A percentile compares a stretch with the other conserved stretches of the same genome.
Evolutionary conservation across 2,888 invertebrate species (phyloP).

Genomic region (Dynastes hyllus): DNA sequence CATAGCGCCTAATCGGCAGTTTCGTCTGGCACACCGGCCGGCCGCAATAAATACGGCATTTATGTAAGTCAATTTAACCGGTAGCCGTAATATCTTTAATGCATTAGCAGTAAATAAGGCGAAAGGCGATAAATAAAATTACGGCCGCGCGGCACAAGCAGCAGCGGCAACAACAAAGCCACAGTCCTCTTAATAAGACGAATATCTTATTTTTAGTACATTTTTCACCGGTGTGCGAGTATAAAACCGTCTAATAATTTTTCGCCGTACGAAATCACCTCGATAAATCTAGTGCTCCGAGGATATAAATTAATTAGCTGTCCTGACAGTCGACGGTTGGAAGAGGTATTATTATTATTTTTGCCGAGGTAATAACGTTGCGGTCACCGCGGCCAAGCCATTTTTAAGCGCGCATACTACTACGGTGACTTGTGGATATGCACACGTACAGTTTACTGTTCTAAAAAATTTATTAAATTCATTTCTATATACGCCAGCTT

Average conservation of each 20-base stretch:
- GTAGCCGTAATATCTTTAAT: conserved; percentile 50
- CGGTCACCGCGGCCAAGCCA: conserved; percentile 15
- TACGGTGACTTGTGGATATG: not conserved
- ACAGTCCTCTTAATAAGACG: no score
- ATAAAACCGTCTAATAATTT: conserved; percentile 52
- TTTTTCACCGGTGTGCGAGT: conserved; percentile 39
- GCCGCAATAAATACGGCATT: conserved; percentile 39
- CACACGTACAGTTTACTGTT: not conserved
- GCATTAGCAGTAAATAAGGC: conserved; percentile 51
- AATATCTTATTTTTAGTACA: no score
- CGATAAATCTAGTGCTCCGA: conserved; percentile 47
- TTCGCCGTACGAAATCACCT: conserved; percentile 47
- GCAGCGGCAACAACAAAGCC: conserved; percentile 8
- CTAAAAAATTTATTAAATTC: not conserved
- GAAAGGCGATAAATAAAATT: conserved; percentile 49
- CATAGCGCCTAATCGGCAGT: conserved; percentile 21
- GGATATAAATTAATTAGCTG: conserved; percentile 48
- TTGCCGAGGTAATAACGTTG: conserved; percentile 24
- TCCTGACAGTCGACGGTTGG: conserved; percentile 36
- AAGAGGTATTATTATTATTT: conserved; percentile 39
- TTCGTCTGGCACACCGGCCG: conserved; percentile 25
- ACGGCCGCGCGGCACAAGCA: conserved; percentile 17
- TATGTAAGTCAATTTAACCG: conserved; percentile 45
- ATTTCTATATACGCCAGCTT: no score
- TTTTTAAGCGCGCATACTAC: not conserved